Percentiles rank a stretch among this genome's conserved stretches.
phyloP scores from a whole-genome alignment of 2,888 invertebrate species.

The Tipula helvola region DNA sequence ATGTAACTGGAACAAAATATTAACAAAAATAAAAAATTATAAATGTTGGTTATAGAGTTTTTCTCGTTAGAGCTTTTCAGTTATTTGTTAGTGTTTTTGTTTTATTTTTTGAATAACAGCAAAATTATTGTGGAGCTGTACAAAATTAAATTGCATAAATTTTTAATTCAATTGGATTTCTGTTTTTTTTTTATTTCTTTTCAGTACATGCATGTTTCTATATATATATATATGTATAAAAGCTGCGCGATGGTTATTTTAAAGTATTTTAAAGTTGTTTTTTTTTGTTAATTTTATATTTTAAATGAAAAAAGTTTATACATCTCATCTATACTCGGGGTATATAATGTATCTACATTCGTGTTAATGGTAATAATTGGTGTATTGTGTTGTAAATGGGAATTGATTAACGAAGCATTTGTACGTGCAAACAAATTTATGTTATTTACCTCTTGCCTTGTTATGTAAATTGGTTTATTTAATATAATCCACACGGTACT shows the following conservation, averaged over 20 bases:
- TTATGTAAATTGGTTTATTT: slow-evolving; percentile 96
- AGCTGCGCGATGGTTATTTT: neutral
- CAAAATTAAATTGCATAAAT: neutral
- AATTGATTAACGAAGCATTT: neutral
- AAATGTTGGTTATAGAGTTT: neutral
- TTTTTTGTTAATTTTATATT: neutral
- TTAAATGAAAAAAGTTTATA: neutral
- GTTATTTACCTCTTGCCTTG: slow-evolving; percentile 72
- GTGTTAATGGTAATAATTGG: slow-evolving; percentile 13
- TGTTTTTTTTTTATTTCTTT: neutral
- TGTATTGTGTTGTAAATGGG: neutral
- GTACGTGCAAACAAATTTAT: neutral
- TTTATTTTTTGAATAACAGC: neutral
- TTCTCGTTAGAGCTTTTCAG: neutral
- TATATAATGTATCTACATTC: neutral
- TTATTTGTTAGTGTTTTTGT: neutral
- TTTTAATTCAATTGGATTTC: neutral
- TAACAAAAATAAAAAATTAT: neutral
- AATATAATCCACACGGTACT: slow-evolving; percentile 98
- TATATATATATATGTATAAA: neutral
- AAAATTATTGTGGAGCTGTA: neutral
- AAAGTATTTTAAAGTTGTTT: neutral
- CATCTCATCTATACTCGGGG: neutral
- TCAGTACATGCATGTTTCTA: neutral
- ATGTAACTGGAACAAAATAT: slow-evolving; percentile 51